Evolutionary conservation across 2,888 invertebrate species (phyloP), one percentile per base, ranked within the genome.

Genomic region (Drosophila affinis): DNA sequence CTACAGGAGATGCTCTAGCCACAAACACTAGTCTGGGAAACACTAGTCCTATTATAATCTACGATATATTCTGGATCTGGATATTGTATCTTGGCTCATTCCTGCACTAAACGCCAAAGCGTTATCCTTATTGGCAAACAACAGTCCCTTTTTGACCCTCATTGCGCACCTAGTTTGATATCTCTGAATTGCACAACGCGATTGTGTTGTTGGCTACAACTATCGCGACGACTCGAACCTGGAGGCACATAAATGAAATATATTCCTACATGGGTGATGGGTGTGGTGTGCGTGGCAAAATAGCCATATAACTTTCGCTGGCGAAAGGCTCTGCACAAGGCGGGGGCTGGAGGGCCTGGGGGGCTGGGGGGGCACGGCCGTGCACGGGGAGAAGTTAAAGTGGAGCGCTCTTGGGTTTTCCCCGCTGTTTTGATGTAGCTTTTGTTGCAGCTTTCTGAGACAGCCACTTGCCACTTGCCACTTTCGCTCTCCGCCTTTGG

Each of bases 321-420:
- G 65, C 65, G n/a, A 67, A 69, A 44, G 44, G 55, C 55, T 34
- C 65, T 69, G 32, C 46, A 53, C n/a, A 14, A 14, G 34, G 54
- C 29, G 44, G 77, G 46, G 54, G 18, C n/a, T n/a, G 18, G 18
- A 21, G 18, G 18, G 18, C 1, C n/a, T n/a, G 1, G 2, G 18
- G 18, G 18, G 18, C 18, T 21, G 18, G 18, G 44, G 77, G 46
- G 18, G 2, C 18, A 18, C 18, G 18, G 18, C 18, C 18, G 18
- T 18, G 21, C 21, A 21, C 21, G 21, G 21, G 21, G 21, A 21
- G n/a, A 58, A 49, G 17, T 54, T 56, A 59, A 71, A 71, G 59
- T 63, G 55, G 56, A 53, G 52, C 57, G 58, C 62, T 62, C 62
- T 71, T 76, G 84, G 87, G 54, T 84, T 84, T 84, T 80, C 76